Percentiles rank a stretch among this genome's conserved stretches.
Evolutionary conservation across 2,888 invertebrate species (phyloP).

Genomic region (Stenurella melanura): DNA sequence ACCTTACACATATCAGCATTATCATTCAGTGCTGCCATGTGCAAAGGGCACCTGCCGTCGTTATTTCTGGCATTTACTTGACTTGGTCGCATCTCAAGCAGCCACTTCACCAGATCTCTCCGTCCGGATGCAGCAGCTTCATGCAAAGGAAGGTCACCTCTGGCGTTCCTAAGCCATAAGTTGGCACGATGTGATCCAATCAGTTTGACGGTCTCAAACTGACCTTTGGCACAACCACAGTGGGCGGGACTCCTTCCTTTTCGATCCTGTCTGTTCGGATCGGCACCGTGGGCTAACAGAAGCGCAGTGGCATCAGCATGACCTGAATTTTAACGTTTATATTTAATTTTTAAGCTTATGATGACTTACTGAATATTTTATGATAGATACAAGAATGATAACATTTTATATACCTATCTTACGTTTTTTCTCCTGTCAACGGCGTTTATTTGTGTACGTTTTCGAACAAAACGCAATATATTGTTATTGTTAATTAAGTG

Average conservation of each 20-base stretch:
- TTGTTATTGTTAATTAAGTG: too few species aligned
- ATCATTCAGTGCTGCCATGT: slow-evolving; percentile 95
- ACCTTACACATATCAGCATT: slow-evolving; percentile 94
- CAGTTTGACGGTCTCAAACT: slow-evolving; percentile 82
- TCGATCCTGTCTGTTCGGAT: slow-evolving; percentile 93
- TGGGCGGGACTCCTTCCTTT: slow-evolving; percentile 95
- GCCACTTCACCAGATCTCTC: slow-evolving; percentile 91
- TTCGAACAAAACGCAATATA: too few species aligned
- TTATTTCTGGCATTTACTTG: slow-evolving; percentile 92
- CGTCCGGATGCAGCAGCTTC: slow-evolving; percentile 96
- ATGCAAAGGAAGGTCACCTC: slow-evolving; percentile 96
- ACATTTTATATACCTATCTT: too few species aligned
- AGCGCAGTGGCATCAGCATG: slow-evolving; percentile 95
- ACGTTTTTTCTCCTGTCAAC: too few species aligned
- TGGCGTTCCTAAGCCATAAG: slow-evolving; percentile 92
- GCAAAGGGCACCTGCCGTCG: slow-evolving; percentile 93
- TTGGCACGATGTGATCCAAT: slow-evolving; percentile 87
- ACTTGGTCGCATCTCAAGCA: slow-evolving; percentile 87
- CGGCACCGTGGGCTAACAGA: slow-evolving; percentile 91
- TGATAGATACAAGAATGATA: too few species aligned
- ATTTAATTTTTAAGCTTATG: background rate
- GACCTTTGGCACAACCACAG: slow-evolving; percentile 97
- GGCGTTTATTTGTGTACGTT: too few species aligned
- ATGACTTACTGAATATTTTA: too few species aligned
- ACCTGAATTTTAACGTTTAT: slow-evolving; percentile 73